Evolutionary conservation across 2,797 vertebrate genomes (phyloP), one percentile per base, ranked within the genome.

Genomic region (Xerus rutilus): DNA sequence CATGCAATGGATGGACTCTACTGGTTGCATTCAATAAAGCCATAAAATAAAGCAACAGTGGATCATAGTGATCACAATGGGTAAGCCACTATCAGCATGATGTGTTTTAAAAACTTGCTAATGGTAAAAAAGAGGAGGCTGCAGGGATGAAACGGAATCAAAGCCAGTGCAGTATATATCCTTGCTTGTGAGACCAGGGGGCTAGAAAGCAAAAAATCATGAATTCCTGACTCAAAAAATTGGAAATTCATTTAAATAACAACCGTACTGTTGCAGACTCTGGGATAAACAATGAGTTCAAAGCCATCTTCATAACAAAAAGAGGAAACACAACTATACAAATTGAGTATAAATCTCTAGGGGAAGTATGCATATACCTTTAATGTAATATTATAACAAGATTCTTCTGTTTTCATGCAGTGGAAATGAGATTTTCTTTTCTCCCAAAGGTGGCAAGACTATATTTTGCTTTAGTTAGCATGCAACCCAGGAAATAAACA

Each of bases 401-500:
- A 23, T 49, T 23, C 17, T n/a, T 84, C 74, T 87, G n/a, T 54
- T 88, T 57, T 49, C 10, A 81, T 73, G 47, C 18, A 59, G 78
- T 92, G 74, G 76, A 94, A 94, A 47, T 52, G 62, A 90, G 20
- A 49, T 3, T 87, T 76, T 54, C 52, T 15, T 94, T 93, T 81
- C 70, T 52, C 74, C 57, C 23, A 57, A 91, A 17, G 21, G 81
- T 25, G 43, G 4, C 5, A 83, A 88, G 43, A 77, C 2, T 67
- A 17, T 11, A 77, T 59, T 92, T 83, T 96, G 64, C 92, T 69
- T 86, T 91, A 78, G 45, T 82, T 92, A 94, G 45, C 15, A 35
- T 70, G 9, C 14, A 79, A 11, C n/a, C 28, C 57, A 70, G 47
- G 45, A 77, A 54, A 84, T 86, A 95, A 69, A 81, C 14, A 73